Base-by-base conservation (phyloP, 1,140 invertebrate species). In the Lepeophtheirus salmonis region DNA sequence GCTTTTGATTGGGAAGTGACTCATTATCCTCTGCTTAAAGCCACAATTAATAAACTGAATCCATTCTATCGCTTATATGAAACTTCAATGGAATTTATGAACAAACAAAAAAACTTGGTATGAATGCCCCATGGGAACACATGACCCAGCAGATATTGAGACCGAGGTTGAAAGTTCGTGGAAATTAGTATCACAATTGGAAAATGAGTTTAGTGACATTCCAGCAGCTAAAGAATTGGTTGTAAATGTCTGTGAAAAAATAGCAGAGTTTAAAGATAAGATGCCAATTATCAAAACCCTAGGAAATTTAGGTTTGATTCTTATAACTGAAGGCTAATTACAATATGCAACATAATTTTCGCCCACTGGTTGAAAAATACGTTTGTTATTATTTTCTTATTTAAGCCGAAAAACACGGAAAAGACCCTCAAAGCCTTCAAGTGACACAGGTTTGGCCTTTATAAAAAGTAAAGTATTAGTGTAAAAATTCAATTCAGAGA, bases 221-320 rank as follows among this genome's bases (percentile, higher is more conserved):
- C 58, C 26, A 2, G 21, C 53, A 13, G 62, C 30, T 25, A 17
- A 62, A 30, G 23, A 54, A 3, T 20, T 61, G 2, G 59, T 61
- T 12, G 50, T 64, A 6, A 64, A 80, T 76, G 73, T 80, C 0
- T 75, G 82, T 67, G 72, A 71, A 61, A 79, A 79, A 70, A 87
- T 96, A 62, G 90, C 96, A 67, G 81, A 83, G 16, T 96, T 97
- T 71, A 83, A 83, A 63, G 83, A 84, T 50, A 80, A 94, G 68
- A 78, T 95, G 78, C 88, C 90, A 0, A 80, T 96, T 3, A 83
- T 97, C 55, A 78, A 83, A 67, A 92, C 88, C 0, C 72, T 97
- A 1, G 91, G 91, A 48, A 97, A 96, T 77, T 89, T 90, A 2
- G n/a, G n/a, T n/a, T n/a, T n/a, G n/a, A n/a, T n/a, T n/a, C n/a